Conservation (phyloP, 2,113 vertebrate genomes). For the Nanger granti region DNA sequence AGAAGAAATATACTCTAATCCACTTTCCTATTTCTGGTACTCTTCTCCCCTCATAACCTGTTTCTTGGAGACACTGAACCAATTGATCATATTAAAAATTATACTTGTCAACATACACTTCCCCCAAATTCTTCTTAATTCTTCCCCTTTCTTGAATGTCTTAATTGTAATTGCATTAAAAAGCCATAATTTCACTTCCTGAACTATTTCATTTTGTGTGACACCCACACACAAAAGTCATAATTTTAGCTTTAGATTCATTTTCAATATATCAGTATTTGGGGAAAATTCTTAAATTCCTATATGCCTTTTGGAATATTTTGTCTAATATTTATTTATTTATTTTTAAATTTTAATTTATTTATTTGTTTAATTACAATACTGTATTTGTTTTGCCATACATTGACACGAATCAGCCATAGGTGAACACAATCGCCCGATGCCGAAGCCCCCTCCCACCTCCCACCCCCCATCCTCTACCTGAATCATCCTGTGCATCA, state of each 20-base stretch:
- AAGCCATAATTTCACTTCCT: not conserved
- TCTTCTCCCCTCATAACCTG: not conserved
- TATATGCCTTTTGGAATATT: not conserved
- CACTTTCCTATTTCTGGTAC: not conserved
- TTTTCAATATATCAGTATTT: not conserved
- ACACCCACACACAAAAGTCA: not conserved
- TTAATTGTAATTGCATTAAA: not conserved
- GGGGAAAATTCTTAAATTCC: not conserved
- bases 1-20: not conserved
- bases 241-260: not conserved
- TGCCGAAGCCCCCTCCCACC: too few species aligned
- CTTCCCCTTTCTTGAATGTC: not conserved
- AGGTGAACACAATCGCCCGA: too few species aligned
- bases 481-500: too few species aligned
- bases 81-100: not conserved
- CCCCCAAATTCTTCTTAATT: not conserved
- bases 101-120: not conserved
- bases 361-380: too few species aligned
- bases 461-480: too few species aligned
- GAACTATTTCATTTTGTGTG: not conserved
- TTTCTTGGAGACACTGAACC: not conserved
- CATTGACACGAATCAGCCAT: too few species aligned
- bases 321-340: not conserved
- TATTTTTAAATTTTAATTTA: too few species aligned
- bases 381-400: too few species aligned